Evolutionary conservation across 2,113 vertebrate genomes (phyloP).

Genomic region (Hiodon tergisus): DNA sequence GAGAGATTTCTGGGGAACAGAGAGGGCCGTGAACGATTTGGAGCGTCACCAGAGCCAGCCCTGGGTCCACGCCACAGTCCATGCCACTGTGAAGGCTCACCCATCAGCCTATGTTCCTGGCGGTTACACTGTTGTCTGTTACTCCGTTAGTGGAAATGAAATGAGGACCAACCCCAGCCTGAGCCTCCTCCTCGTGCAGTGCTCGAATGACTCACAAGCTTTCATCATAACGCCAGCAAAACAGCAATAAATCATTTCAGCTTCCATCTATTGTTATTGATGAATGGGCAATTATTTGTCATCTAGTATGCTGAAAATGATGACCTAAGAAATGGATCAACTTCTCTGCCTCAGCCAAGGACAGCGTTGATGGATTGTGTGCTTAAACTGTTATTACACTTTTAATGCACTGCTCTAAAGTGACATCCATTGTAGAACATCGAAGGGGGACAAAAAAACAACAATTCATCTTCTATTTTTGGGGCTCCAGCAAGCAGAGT

Average conservation of each 20-base stretch:
- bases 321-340: conserved; percentile 88
- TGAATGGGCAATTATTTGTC: conserved; percentile 99
- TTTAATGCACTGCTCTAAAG: conserved; percentile 83
- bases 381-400: conserved; percentile 97
- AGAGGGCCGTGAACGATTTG: conserved; percentile 43
- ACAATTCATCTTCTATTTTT: conserved; percentile 78
- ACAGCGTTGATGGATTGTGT: conserved; percentile 95
- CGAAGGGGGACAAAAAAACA: conserved; percentile 57
- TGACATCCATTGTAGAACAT: conserved; percentile 75
- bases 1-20: conserved; percentile 19
- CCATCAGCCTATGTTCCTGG: conserved; percentile 64
- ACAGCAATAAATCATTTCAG: conserved; percentile 97
- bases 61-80: conserved; percentile 52
- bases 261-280: conserved; percentile 99
- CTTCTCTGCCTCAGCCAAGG: conserved; percentile 68
- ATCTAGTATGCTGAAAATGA: conserved; percentile 94
- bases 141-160: conserved; percentile 38
- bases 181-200: conserved; percentile 27
- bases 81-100: conserved; percentile 44
- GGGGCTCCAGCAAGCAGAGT: conserved; percentile 62
- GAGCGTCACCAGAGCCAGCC: conserved; percentile 47
- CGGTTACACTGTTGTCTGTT: conserved; percentile 61
- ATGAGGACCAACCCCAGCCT: conserved; percentile 58
- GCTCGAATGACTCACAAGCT: conserved; percentile 70
- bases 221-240: conserved; percentile 69